Evolutionary conservation across 2,888 invertebrate genomes (phyloP).

Genomic region (Selenia dentaria): DNA sequence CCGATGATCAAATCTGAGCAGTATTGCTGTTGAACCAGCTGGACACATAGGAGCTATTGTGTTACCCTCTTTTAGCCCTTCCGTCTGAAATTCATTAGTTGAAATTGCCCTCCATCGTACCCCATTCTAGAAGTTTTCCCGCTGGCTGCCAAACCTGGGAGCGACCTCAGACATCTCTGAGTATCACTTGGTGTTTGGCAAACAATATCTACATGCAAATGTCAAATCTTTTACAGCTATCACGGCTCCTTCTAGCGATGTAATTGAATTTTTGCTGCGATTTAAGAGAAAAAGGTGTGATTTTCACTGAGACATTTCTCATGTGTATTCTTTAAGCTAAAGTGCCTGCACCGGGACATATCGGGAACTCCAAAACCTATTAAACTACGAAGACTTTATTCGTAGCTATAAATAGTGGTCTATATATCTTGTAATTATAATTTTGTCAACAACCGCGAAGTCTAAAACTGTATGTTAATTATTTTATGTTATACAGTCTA

Average conservation of each 20-base stretch:
- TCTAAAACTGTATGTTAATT: too few relatives aligned
- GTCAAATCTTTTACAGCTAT: conserved; percentile 4
- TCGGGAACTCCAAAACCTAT: too few relatives aligned
- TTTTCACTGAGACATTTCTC: too few relatives aligned
- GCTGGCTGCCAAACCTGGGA: conserved; percentile 6
- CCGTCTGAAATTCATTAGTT: conserved; percentile 12
- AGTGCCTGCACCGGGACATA: too few relatives aligned
- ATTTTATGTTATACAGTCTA: too few relatives aligned
- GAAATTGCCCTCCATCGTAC: conserved; percentile 2
- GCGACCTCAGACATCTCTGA: conserved; percentile 6
- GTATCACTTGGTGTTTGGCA: conserved; percentile 6
- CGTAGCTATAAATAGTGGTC: too few relatives aligned
- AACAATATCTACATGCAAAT: conserved; percentile 15
- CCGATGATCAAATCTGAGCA: too few relatives aligned
- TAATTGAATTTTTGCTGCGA: conserved; percentile 9
- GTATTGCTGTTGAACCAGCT: too few relatives aligned
- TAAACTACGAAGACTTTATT: too few relatives aligned
- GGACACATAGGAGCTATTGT: not conserved
- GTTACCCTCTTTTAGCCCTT: conserved; percentile 2
- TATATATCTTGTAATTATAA: too few relatives aligned
- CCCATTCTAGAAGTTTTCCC: conserved; percentile 3
- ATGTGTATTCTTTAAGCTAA: too few relatives aligned
- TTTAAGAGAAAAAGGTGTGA: not conserved
- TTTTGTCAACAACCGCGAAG: too few relatives aligned
- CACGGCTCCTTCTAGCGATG: conserved; percentile 1